Evolutionary conservation across 2,113 vertebrate species (phyloP).

Genomic region (Aplodontia rufa): DNA sequence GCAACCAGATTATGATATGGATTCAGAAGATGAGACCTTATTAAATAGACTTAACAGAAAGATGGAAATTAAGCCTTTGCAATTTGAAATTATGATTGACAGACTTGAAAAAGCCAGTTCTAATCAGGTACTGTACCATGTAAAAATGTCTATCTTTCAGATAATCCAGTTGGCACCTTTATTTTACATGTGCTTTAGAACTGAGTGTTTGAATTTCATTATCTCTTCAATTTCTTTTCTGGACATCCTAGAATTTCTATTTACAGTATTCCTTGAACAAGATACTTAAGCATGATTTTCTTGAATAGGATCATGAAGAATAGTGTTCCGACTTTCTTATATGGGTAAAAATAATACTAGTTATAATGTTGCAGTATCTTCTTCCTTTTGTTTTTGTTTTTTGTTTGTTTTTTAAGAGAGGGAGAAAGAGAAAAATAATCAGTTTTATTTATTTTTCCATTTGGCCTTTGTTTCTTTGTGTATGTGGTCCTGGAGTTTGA

Average conservation of each 20-base stretch:
- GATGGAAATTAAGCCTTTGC: constrained; percentile 95
- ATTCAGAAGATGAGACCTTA: constrained; percentile 95
- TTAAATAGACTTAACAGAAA: constrained; percentile 94
- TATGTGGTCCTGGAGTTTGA: no score
- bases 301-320: not conserved
- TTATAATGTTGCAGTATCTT: not conserved
- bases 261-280: constrained; percentile 8
- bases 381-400: no score
- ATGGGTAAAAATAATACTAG: constrained; percentile 36
- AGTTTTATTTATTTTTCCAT: no score
- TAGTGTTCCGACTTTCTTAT: not conserved
- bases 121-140: constrained; percentile 89
- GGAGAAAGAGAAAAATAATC: no score
- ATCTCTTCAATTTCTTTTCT: not conserved
- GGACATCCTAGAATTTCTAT: constrained; percentile 33
- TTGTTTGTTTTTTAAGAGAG: no score
- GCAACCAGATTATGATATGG: constrained; percentile 96
- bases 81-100: constrained; percentile 97
- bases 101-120: constrained; percentile 95
- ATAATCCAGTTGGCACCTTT: constrained; percentile 33
- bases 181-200: not conserved
- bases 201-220: constrained; percentile 27
- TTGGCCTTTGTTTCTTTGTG: no score
- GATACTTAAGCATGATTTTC: constrained; percentile 31
- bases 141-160: constrained; percentile 30